A percentile compares a stretch with the other conserved stretches of the same genome.
phyloP scores from a whole-genome alignment of 2,797 vertebrate species.

The Onychomys torridus region DNA sequence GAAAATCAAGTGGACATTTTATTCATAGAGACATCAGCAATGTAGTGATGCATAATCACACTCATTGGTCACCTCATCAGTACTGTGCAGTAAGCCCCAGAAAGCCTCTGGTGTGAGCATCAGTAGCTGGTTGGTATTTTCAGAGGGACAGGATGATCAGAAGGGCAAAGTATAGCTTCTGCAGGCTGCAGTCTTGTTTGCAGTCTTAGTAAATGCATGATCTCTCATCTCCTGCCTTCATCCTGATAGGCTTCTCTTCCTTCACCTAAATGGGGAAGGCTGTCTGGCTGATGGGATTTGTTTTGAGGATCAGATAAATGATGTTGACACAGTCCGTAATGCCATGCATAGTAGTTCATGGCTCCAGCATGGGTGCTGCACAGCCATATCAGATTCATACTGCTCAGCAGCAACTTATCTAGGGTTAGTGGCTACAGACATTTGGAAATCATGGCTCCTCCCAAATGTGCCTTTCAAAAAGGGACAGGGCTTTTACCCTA shows the following conservation, averaged over 20 bases:
- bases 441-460: background rate
- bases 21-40: conserved; percentile 68
- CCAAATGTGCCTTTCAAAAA: too few species aligned
- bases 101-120: background rate
- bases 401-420: background rate
- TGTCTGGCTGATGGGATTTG: background rate
- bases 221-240: background rate
- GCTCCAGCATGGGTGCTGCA: background rate
- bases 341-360: background rate
- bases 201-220: background rate
- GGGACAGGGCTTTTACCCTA: background rate
- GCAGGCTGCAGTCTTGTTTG: background rate
- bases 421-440: background rate
- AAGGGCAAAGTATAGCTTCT: background rate
- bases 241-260: background rate
- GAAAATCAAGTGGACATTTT: conserved; percentile 78
- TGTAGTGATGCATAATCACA: background rate
- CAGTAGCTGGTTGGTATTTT: background rate
- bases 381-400: background rate
- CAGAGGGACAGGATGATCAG: background rate
- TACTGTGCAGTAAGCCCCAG: background rate
- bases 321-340: background rate
- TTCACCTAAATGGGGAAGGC: background rate
- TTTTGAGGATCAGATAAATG: background rate
- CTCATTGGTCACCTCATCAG: background rate